Evolutionary conservation across 1,140 invertebrate genomes (phyloP).

Genomic region (Macrotrachela quadricornifera): DNA sequence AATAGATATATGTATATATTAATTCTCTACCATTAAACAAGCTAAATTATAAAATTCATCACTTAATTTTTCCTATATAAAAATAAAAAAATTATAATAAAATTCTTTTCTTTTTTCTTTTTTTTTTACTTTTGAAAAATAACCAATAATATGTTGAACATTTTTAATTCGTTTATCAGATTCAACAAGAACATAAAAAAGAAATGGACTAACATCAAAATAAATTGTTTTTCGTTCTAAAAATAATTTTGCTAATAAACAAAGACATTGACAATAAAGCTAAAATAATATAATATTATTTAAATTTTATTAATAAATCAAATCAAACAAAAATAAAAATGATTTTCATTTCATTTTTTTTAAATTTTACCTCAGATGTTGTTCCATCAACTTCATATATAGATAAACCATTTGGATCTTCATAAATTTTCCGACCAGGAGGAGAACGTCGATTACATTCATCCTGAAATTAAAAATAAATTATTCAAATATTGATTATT

Average conservation of each 20-base stretch:
- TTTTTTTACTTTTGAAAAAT: conserved; percentile 98
- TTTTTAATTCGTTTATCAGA: conserved; percentile 52
- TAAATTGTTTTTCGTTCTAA: conserved; percentile 90
- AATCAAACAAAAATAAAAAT: too few relatives aligned
- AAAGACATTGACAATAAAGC: conserved; percentile 85
- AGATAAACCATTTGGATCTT: conserved; percentile 48
- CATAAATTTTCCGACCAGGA: conserved; percentile 72
- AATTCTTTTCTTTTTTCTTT: too few relatives aligned
- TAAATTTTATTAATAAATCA: too few relatives aligned
- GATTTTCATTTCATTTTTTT: conserved; percentile 36
- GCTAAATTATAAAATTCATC: conserved; percentile 93
- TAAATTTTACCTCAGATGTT: conserved; percentile 39
- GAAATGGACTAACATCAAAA: conserved; percentile 88
- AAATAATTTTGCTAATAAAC: conserved; percentile 80
- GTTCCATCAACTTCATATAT: conserved; percentile 75
- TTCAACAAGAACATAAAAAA: conserved; percentile 86
- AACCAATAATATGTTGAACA: conserved; percentile 83
- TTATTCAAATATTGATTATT: too few relatives aligned
- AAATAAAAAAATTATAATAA: too few relatives aligned
- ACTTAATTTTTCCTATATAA: conserved; percentile 62
- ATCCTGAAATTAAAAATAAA: too few relatives aligned
- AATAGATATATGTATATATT: too few relatives aligned
- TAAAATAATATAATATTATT: conserved; percentile 8
- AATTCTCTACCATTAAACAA: conserved; percentile 58
- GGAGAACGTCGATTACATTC: conserved; percentile 65